Evolutionary conservation across 2,888 invertebrate species (phyloP).

Genomic region (Hypomecis atomaria): DNA sequence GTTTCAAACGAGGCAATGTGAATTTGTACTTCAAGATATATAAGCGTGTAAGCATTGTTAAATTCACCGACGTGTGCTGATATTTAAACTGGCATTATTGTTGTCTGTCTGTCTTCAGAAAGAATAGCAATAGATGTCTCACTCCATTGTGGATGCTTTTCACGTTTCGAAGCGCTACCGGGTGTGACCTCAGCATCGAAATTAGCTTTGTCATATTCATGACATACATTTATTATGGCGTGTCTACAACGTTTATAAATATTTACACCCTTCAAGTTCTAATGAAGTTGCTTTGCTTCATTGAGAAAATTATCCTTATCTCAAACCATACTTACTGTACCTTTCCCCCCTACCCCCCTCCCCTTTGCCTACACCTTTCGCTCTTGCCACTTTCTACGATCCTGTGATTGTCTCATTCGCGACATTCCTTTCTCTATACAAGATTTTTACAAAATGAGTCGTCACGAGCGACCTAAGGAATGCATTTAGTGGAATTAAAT

Average conservation of each 20-base stretch:
- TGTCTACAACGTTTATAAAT: neutral
- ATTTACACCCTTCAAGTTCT: neutral
- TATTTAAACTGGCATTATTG: slow-evolving; percentile 12
- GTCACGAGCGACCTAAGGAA: too few relatives aligned
- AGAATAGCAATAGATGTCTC: slow-evolving; percentile 35
- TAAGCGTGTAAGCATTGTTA: slow-evolving; percentile 12
- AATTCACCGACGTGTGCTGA: slow-evolving; percentile 12
- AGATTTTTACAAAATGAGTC: neutral
- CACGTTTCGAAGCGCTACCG: slow-evolving; percentile 42
- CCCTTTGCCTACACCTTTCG: neutral
- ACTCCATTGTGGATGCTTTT: slow-evolving; percentile 38
- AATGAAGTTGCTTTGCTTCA: slow-evolving; percentile 1
- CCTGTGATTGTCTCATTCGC: slow-evolving; percentile 8
- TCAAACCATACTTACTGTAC: neutral
- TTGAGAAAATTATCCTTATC: neutral
- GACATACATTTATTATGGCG: slow-evolving; percentile 26
- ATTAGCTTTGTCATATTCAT: slow-evolving; percentile 34
- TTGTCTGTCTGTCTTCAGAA: slow-evolving; percentile 18
- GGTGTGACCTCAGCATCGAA: slow-evolving; percentile 34
- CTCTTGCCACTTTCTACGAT: slow-evolving; percentile 11
- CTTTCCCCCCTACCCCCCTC: too few relatives aligned
- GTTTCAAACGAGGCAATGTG: too few relatives aligned
- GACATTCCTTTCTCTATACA: slow-evolving; percentile 2
- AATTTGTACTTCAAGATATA: neutral
- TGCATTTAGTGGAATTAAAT: too few relatives aligned